Percentiles rank a stretch among this genome's conserved stretches.
Conservation (phyloP, 2,797 vertebrate species). For the Takifugu ocellatus region DNA sequence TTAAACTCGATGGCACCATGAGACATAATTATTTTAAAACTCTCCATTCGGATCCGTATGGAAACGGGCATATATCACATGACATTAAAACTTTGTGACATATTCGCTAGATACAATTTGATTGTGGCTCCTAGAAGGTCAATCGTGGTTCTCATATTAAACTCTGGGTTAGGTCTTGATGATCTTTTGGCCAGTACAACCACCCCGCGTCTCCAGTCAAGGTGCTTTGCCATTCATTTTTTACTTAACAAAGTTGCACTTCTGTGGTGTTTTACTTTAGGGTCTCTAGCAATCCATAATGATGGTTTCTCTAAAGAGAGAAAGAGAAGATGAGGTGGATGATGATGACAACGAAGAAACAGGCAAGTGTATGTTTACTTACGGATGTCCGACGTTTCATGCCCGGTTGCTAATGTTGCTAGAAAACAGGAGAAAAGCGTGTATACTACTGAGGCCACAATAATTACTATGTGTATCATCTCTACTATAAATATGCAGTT, state of each 20-base stretch:
- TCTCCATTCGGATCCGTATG: no score
- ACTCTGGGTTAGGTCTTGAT: constrained; percentile 53
- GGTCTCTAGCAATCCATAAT: neutral
- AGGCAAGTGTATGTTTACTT: constrained; percentile 38
- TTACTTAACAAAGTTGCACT: constrained; percentile 1
- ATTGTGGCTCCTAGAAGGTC: no score
- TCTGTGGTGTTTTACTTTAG: neutral
- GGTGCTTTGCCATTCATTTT: constrained; percentile 32
- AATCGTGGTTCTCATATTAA: neutral
- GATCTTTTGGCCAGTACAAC: neutral
- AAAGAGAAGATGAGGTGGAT: constrained; percentile 65
- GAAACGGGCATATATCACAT: no score
- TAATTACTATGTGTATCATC: neutral
- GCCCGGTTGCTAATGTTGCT: constrained; percentile 28
- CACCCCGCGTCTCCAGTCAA: constrained; percentile 47
- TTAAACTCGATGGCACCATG: neutral
- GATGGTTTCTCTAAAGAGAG: constrained; percentile 75
- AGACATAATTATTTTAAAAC: no score
- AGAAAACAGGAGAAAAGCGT: neutral
- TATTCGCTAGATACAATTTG: no score
- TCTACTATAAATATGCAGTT: neutral
- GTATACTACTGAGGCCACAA: neutral
- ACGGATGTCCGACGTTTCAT: constrained; percentile 15
- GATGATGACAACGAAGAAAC: constrained; percentile 69
- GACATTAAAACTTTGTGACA: no score